These are phyloP conservation scores for Tetraodon nigroviridis DNA, from an alignment of 2,113 vertebrate species.

Conservation along the genomic window DNA sequence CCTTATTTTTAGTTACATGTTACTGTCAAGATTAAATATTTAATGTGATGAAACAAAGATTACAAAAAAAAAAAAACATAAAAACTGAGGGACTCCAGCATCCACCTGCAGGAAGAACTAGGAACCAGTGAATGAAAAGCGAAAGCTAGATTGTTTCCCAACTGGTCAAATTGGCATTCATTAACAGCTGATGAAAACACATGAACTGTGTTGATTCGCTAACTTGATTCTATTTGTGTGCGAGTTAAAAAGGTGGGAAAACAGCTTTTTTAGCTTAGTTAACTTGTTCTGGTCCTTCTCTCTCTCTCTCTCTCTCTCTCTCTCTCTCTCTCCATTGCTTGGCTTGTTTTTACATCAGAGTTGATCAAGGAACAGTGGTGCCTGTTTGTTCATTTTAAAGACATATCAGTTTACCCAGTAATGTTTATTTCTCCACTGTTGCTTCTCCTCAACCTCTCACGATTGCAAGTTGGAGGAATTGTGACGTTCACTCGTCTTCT, in stretches of 20 bases:
- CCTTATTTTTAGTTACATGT: not conserved
- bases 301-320: slow-evolving; percentile 13
- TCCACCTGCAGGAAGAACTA: too few species aligned
- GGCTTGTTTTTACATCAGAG: slow-evolving; percentile 33
- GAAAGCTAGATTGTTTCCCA: not conserved
- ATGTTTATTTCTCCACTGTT: not conserved
- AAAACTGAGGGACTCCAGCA: too few species aligned
- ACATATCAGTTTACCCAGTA: slow-evolving; percentile 1
- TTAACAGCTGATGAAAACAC: slow-evolving; percentile 3
- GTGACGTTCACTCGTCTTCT: not conserved
- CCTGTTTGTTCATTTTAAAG: slow-evolving; percentile 34
- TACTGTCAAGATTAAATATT: not conserved
- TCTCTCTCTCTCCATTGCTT: slow-evolving; percentile 35
- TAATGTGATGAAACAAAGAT: too few species aligned
- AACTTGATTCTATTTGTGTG: slow-evolving; percentile 10
- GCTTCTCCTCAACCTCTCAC: not conserved
- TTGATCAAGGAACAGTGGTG: slow-evolving; percentile 42
- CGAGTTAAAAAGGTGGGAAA: slow-evolving; percentile 13
- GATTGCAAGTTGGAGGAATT: not conserved
- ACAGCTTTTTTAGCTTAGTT: slow-evolving; percentile 40
- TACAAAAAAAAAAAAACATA: too few species aligned
- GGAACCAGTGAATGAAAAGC: not conserved
- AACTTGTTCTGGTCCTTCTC: slow-evolving; percentile 28
- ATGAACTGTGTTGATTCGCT: slow-evolving; percentile 11
- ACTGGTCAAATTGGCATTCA: slow-evolving; percentile 1